phyloP scores from a whole-genome alignment of 2,888 invertebrate genomes.

The Chironomus riparius region DNA sequence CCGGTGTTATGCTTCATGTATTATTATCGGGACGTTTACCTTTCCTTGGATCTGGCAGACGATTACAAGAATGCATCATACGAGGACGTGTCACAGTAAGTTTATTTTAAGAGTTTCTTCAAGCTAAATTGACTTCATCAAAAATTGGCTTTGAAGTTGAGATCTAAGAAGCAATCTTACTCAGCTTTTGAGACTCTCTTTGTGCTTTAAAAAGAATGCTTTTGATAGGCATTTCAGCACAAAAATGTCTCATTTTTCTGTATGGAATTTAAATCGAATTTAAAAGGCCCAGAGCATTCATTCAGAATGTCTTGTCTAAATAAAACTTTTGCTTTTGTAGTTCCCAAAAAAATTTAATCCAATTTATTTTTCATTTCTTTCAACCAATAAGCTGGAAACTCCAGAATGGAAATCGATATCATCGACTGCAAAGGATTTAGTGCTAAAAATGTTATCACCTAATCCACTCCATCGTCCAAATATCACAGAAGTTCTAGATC shows the following conservation, averaged over 20 bases:
- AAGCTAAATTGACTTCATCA: neutral
- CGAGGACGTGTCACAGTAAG: conserved; percentile 71
- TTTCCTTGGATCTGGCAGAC: conserved; percentile 87
- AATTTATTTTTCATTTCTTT: too few species aligned
- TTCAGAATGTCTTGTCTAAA: too few species aligned
- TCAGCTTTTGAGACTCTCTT: conserved; percentile 29
- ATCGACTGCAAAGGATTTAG: conserved; percentile 89
- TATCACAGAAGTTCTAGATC: conserved; percentile 90
- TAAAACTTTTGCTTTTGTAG: too few species aligned
- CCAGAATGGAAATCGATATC: conserved; percentile 89
- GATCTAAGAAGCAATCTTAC: neutral
- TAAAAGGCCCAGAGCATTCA: too few species aligned
- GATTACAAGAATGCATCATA: conserved; percentile 86
- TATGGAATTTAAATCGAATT: too few species aligned
- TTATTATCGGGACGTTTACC: conserved; percentile 90
- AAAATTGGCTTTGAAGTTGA: too few species aligned
- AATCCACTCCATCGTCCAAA: conserved; percentile 89
- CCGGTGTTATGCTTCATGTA: conserved; percentile 89
- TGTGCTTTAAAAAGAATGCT: too few species aligned
- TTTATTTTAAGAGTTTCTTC: conserved; percentile 13
- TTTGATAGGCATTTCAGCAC: too few species aligned
- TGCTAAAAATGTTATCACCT: conserved; percentile 84
- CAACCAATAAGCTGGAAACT: conserved; percentile 60
- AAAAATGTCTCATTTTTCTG: neutral
- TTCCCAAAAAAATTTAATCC: too few species aligned